Percentiles rank a stretch among this genome's conserved stretches.
Evolutionary conservation across 2,888 invertebrate species (phyloP).

Genomic region (Cybosia mesomella): DNA sequence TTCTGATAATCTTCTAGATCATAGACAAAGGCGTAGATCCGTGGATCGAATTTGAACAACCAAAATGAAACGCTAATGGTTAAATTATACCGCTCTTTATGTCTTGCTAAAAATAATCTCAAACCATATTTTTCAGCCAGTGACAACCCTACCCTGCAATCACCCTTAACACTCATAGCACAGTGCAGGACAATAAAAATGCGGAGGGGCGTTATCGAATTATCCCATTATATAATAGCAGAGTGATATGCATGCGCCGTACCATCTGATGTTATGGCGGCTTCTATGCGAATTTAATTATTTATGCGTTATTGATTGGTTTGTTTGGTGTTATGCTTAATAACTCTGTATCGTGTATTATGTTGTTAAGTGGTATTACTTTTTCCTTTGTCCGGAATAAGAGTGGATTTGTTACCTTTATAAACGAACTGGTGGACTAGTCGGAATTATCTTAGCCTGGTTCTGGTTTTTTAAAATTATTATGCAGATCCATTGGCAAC

Average conservation of each 20-base stretch:
- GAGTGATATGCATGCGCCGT: slow-evolving; percentile 61
- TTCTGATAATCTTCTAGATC: too few species aligned
- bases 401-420: not conserved
- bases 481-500: not conserved
- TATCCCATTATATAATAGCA: slow-evolving; percentile 76
- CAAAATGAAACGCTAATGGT: too few species aligned
- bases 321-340: slow-evolving; percentile 23
- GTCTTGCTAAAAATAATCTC: not conserved
- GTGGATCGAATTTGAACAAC: too few species aligned
- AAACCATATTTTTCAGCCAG: not conserved
- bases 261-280: slow-evolving; percentile 71
- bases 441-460: not conserved
- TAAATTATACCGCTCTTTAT: too few species aligned
- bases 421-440: not conserved
- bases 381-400: not conserved
- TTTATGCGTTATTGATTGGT: slow-evolving; percentile 60
- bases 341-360: slow-evolving; percentile 15
- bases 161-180: slow-evolving; percentile 51
- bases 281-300: slow-evolving; percentile 68
- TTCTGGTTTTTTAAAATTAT: not conserved
- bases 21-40: too few species aligned
- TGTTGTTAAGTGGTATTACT: not conserved
- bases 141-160: slow-evolving; percentile 61
- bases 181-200: slow-evolving; percentile 69
- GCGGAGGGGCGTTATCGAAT: slow-evolving; percentile 75